Percentiles rank a stretch among this genome's conserved stretches.
Conservation (phyloP, 2,797 vertebrate species). For the Lacerta viridis region DNA sequence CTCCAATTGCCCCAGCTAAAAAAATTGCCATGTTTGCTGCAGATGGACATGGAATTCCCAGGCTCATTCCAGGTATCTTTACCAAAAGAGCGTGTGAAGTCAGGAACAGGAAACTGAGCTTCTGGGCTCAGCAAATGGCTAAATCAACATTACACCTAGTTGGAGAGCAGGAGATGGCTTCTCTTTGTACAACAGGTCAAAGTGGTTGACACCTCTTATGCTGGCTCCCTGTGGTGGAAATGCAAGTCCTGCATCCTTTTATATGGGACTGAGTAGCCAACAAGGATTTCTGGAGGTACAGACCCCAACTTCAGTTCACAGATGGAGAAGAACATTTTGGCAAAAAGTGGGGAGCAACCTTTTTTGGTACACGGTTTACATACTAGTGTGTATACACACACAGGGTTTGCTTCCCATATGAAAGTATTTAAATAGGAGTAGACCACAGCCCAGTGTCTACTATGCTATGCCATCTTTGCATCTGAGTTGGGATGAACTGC, state of each 20-base stretch:
- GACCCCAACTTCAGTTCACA: neutral
- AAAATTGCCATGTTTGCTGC: slow-evolving; percentile 23
- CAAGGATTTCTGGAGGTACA: neutral
- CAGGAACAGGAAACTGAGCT: neutral
- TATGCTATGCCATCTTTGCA: neutral
- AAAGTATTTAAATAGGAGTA: neutral
- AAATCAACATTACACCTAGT: neutral
- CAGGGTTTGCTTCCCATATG: neutral
- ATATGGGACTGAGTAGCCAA: neutral
- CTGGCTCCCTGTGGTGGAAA: neutral
- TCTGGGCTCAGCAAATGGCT: neutral
- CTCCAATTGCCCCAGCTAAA: too few relatives aligned
- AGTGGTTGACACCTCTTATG: neutral
- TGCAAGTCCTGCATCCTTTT: neutral
- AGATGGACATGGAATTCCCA: slow-evolving; percentile 28
- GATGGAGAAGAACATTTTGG: neutral
- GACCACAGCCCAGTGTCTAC: neutral
- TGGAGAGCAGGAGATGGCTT: neutral
- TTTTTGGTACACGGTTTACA: neutral
- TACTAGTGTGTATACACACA: neutral
- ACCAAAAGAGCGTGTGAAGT: neutral
- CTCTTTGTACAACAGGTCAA: neutral
- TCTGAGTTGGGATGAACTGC: neutral
- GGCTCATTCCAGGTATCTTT: slow-evolving; percentile 43
- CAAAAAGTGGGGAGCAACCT: too few relatives aligned